Percentiles rank a stretch among this genome's conserved stretches.
These are phyloP conservation scores for Pogonognathellus flavescens DNA, from an alignment of 1,140 invertebrate genomes.

Conservation along the genomic window DNA sequence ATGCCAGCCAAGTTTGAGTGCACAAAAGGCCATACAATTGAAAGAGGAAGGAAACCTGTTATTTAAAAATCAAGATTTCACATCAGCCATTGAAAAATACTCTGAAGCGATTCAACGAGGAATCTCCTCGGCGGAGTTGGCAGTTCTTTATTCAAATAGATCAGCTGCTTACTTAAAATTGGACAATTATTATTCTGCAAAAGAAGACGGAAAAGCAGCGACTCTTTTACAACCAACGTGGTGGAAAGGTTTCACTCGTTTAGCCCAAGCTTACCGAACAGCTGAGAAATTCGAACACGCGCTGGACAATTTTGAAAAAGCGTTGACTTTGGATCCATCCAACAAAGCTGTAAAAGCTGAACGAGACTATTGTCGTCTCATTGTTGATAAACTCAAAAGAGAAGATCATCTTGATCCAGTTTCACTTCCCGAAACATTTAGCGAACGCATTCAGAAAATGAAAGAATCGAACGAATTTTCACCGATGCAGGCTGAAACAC, in stretches of 20 bases:
- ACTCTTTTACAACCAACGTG: constrained; percentile 43
- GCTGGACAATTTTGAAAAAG: not conserved
- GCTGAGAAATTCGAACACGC: constrained; percentile 41
- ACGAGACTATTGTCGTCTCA: not conserved
- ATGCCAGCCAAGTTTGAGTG: not conserved
- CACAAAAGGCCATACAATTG: not conserved
- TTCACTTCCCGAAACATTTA: not conserved
- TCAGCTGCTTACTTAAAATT: constrained; percentile 28
- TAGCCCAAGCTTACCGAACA: constrained; percentile 21
- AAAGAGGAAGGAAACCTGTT: constrained; percentile 48
- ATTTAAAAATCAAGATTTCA: constrained; percentile 3
- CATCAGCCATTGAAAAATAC: constrained; percentile 50
- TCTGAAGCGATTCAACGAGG: constrained; percentile 39
- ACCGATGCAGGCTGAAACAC: not conserved
- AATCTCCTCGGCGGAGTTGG: constrained; percentile 16
- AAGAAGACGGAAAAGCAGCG: constrained; percentile 34
- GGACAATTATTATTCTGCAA: constrained; percentile 25
- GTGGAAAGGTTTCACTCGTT: constrained; percentile 51
- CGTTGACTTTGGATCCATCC: not conserved
- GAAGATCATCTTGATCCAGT: constrained; percentile 55
- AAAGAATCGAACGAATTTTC: not conserved
- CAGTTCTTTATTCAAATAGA: constrained; percentile 59
- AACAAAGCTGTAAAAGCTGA: not conserved
- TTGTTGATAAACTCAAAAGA: not conserved
- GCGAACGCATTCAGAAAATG: not conserved